Conservation (phyloP, 1,140 invertebrate species). For the Orius insidiosus region DNA sequence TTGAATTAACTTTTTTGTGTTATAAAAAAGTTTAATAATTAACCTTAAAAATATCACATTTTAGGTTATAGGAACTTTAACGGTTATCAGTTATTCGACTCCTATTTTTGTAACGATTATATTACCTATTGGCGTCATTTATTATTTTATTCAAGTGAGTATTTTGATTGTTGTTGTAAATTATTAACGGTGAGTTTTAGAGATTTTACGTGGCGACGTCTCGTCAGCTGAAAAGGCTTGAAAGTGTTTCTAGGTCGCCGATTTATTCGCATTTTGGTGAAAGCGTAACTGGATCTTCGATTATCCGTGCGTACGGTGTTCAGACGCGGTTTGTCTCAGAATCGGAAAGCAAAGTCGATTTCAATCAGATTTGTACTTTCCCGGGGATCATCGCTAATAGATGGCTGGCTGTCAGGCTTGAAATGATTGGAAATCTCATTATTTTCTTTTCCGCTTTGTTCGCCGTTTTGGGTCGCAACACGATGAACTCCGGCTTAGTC, state of each 20-base stretch:
- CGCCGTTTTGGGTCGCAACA: slow-evolving; percentile 57
- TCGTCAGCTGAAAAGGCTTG: slow-evolving; percentile 83
- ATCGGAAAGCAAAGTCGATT: slow-evolving; percentile 68
- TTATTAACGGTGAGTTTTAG: slow-evolving; percentile 37
- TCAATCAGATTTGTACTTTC: slow-evolving; percentile 77
- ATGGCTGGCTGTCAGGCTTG: slow-evolving; percentile 79
- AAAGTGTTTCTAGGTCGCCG: slow-evolving; percentile 90
- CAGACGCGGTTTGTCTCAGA: slow-evolving; percentile 62
- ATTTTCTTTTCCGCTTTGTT: slow-evolving; percentile 80
- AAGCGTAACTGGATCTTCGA: slow-evolving; percentile 56
- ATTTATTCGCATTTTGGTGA: slow-evolving; percentile 98
- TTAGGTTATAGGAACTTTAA: slow-evolving; percentile 67
- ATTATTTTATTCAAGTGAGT: slow-evolving; percentile 64
- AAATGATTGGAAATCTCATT: slow-evolving; percentile 83
- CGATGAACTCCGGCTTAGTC: slow-evolving; percentile 56
- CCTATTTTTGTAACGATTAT: slow-evolving; percentile 70
- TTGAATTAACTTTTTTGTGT: slow-evolving; percentile 6
- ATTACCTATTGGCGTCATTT: slow-evolving; percentile 66
- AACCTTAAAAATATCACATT: too few relatives aligned
- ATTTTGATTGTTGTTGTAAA: background rate
- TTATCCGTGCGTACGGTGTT: slow-evolving; percentile 61
- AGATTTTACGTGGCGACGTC: slow-evolving; percentile 89
- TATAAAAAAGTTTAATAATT: slow-evolving; percentile 3
- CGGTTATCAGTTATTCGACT: slow-evolving; percentile 80
- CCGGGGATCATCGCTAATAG: slow-evolving; percentile 74